These are phyloP conservation scores for Nannobrachium achirus DNA, from an alignment of 2,113 vertebrate species.

Conservation along the genomic window DNA sequence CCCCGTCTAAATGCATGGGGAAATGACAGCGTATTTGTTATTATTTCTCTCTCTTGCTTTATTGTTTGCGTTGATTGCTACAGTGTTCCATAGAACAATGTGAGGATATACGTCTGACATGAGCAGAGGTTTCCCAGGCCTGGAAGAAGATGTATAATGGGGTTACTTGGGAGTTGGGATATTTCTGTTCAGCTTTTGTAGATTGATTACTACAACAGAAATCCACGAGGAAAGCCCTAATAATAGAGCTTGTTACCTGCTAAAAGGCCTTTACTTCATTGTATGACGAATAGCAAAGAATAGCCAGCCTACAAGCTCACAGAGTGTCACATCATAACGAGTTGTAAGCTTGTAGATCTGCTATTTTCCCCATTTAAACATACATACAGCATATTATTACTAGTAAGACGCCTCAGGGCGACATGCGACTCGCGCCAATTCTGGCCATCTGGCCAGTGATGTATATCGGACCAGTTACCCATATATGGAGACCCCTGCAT, in stretches of 20 bases:
- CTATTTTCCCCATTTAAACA: too few relatives aligned
- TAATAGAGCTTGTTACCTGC: neutral
- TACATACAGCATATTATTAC: too few relatives aligned
- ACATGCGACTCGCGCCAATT: too few relatives aligned
- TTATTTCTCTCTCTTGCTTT: slow-evolving; percentile 53
- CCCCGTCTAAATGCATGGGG: neutral
- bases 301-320: neutral
- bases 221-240: slow-evolving; percentile 2
- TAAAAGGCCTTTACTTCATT: slow-evolving; percentile 1
- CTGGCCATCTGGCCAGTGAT: too few relatives aligned
- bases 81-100: slow-evolving; percentile 65
- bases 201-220: slow-evolving; percentile 13
- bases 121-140: slow-evolving; percentile 44
- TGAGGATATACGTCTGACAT: slow-evolving; percentile 63
- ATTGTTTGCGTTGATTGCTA: slow-evolving; percentile 57
- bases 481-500: too few relatives aligned
- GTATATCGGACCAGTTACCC: too few relatives aligned
- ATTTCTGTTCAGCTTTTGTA: slow-evolving; percentile 26
- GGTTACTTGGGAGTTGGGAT: slow-evolving; percentile 10
- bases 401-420: too few relatives aligned
- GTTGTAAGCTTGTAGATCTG: too few relatives aligned
- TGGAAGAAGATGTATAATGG: slow-evolving; percentile 38
- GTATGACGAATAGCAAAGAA: neutral
- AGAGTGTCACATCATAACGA: too few relatives aligned
- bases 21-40: neutral